These are phyloP conservation scores for Nomada goodeniana DNA, from an alignment of 2,888 invertebrate species.

Conservation along the genomic window DNA sequence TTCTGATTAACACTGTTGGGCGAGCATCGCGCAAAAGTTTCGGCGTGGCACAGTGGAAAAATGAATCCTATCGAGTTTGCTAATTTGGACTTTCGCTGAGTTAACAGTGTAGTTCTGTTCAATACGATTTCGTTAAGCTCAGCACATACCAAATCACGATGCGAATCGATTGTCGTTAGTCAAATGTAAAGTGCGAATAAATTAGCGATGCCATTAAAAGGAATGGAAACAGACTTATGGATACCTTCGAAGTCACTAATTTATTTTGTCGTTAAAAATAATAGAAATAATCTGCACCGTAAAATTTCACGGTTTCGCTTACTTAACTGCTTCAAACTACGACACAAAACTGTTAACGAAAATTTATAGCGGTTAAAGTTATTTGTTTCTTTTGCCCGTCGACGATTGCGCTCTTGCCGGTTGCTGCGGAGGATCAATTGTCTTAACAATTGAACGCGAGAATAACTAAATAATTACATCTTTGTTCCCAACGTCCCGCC, in stretches of 20 bases:
- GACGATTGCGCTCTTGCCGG: background rate
- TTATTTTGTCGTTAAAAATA: too few relatives aligned
- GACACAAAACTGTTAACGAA: too few relatives aligned
- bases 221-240: too few relatives aligned
- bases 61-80: background rate
- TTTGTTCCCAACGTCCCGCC: background rate
- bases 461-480: constrained; percentile 18
- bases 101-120: background rate
- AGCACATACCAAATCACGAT: background rate
- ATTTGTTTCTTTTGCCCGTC: too few relatives aligned
- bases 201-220: too few relatives aligned
- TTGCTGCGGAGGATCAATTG: background rate
- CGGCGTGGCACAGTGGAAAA: too few relatives aligned
- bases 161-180: background rate
- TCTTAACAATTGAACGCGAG: background rate
- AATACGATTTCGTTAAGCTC: background rate
- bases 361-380: background rate
- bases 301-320: too few relatives aligned
- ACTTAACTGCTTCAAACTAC: too few relatives aligned
- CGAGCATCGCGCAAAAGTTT: too few relatives aligned
- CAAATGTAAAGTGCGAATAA: background rate
- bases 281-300: too few relatives aligned
- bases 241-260: too few relatives aligned
- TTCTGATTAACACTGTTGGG: background rate
- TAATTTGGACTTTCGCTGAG: background rate